Conservation (phyloP, 2,888 invertebrate genomes). For the Stenolophus ochropezus region DNA sequence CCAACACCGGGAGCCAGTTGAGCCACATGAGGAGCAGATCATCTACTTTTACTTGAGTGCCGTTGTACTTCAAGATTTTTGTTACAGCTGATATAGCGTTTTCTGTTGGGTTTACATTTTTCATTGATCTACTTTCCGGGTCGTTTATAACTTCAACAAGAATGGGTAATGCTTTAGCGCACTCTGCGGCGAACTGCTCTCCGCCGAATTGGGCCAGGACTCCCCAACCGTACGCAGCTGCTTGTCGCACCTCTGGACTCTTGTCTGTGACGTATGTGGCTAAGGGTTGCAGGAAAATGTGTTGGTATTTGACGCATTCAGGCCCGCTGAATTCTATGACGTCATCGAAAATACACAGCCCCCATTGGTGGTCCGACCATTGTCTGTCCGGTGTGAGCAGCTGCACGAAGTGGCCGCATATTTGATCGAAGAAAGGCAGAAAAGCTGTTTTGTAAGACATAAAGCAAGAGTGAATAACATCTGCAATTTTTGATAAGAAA, state of each 20-base stretch:
- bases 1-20: conserved; percentile 95
- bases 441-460: conserved; percentile 90
- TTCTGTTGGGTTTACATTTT: conserved; percentile 95
- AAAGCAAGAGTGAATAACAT: conserved; percentile 94
- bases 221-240: conserved; percentile 97
- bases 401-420: conserved; percentile 90
- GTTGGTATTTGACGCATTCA: conserved; percentile 90
- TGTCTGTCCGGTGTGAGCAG: conserved; percentile 87
- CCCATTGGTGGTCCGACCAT: conserved; percentile 98
- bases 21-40: conserved; percentile 92
- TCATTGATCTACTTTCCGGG: conserved; percentile 85
- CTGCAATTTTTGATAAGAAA: conserved; percentile 93
- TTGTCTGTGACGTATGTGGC: conserved; percentile 86
- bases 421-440: conserved; percentile 92
- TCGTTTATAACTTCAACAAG: conserved; percentile 89
- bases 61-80: conserved; percentile 96
- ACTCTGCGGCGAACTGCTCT: conserved; percentile 83
- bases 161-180: conserved; percentile 89
- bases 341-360: conserved; percentile 98
- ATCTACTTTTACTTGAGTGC: conserved; percentile 86
- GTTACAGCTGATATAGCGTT: conserved; percentile 99
- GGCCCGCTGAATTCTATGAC: conserved; percentile 96
- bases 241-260: conserved; percentile 93
- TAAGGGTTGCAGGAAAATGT: conserved; percentile 90
- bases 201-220: conserved; percentile 90